A percentile compares a stretch with the other conserved stretches of the same genome.
phyloP scores from a whole-genome alignment of 2,113 vertebrate genomes.

The Heteronetta atricapilla region DNA sequence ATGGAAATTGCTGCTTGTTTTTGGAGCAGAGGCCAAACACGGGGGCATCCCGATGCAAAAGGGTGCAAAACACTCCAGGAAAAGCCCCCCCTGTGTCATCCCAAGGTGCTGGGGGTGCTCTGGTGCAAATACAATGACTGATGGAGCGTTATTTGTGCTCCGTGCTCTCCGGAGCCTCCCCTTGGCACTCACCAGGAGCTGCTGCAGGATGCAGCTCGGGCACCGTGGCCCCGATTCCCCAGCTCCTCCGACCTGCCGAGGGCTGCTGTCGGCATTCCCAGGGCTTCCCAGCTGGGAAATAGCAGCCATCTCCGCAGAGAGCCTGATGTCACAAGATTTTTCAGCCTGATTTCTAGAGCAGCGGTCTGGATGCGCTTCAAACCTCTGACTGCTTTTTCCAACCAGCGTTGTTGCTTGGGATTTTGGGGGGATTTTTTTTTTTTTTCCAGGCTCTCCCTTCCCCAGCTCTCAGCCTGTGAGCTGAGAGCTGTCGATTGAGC shows the following conservation, averaged over 20 bases:
- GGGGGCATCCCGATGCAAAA: too few relatives aligned
- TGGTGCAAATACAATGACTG: background rate
- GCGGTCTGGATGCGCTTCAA: slow-evolving; percentile 61
- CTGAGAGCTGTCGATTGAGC: background rate
- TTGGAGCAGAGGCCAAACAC: too few relatives aligned
- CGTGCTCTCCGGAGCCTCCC: background rate
- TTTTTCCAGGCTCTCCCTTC: background rate
- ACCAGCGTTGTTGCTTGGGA: background rate
- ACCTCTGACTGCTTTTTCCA: slow-evolving; percentile 34
- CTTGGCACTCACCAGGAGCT: background rate
- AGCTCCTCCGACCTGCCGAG: background rate
- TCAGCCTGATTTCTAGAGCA: slow-evolving; percentile 52
- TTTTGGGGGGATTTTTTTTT: background rate
- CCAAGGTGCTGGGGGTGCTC: background rate
- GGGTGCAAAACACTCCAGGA: background rate
- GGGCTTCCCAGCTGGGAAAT: slow-evolving; percentile 51
- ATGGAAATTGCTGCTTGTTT: background rate
- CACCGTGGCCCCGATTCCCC: background rate
- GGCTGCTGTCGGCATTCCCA: background rate
- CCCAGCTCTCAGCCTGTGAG: background rate
- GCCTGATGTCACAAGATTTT: slow-evolving; percentile 57
- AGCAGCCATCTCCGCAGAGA: background rate
- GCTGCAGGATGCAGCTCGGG: background rate
- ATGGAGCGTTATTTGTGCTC: background rate
- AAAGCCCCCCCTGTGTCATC: background rate